Percentiles rank a stretch among this genome's conserved stretches.
Conservation (phyloP, 2,888 invertebrate species). For the Apotomis betuletana region DNA sequence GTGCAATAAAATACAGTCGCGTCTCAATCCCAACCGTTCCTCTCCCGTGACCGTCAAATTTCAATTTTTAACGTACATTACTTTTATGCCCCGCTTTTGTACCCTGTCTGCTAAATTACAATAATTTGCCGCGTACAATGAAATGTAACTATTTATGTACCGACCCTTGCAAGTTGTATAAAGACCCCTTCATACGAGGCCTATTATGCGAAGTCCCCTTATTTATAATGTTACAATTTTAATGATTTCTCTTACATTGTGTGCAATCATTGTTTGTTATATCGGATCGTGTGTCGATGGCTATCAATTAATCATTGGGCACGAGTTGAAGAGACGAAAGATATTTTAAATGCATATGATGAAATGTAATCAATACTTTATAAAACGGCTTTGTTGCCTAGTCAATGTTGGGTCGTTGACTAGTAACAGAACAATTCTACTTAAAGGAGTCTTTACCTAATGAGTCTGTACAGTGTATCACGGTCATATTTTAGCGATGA, state of each 20-base stretch:
- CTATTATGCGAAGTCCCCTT: slow-evolving; percentile 74
- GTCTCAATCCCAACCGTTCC: slow-evolving; percentile 35
- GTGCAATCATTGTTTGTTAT: slow-evolving; percentile 45
- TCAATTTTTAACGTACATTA: slow-evolving; percentile 50
- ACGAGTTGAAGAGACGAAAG: slow-evolving; percentile 1
- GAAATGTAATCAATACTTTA: not conserved
- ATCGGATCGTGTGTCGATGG: slow-evolving; percentile 38
- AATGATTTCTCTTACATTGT: slow-evolving; percentile 63
- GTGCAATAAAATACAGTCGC: slow-evolving; percentile 10
- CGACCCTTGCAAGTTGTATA: slow-evolving; percentile 56
- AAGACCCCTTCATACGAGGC: slow-evolving; percentile 73
- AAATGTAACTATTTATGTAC: slow-evolving; percentile 70
- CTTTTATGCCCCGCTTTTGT: slow-evolving; percentile 54
- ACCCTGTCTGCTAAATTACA: slow-evolving; percentile 68
- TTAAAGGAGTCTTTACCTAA: too few species aligned
- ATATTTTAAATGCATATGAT: not conserved
- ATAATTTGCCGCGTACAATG: slow-evolving; percentile 73
- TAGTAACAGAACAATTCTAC: too few species aligned
- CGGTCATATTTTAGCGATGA: too few species aligned
- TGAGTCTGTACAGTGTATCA: too few species aligned
- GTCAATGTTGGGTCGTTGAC: too few species aligned
- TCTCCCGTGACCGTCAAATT: slow-evolving; percentile 49
- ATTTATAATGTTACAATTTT: slow-evolving; percentile 79
- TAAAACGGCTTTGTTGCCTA: not conserved
- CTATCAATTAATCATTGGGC: slow-evolving; percentile 40